Conservation (phyloP, 2,113 vertebrate species). For the Chaenocephalus aceratus region DNA sequence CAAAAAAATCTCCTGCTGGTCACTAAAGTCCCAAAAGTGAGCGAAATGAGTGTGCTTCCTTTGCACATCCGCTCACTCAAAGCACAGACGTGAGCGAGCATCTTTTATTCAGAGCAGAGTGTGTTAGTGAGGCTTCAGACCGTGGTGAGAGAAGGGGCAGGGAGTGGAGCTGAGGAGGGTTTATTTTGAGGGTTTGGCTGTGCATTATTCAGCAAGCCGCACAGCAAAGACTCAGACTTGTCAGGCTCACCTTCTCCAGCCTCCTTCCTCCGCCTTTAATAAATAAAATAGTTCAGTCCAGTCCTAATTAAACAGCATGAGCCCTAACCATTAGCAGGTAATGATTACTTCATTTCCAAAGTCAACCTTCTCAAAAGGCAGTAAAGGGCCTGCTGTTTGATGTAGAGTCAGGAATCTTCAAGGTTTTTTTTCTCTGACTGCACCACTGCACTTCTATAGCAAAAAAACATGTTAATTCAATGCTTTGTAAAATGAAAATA, state of each 20-base stretch:
- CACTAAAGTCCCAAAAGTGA: conserved; percentile 40
- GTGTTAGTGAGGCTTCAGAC: conserved; percentile 52
- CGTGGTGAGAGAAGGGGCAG: conserved; percentile 28
- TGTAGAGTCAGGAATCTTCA: background rate
- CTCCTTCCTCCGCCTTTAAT: conserved; percentile 45
- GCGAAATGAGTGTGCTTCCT: conserved; percentile 57
- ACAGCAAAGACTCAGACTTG: conserved; percentile 55
- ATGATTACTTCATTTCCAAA: conserved; percentile 56
- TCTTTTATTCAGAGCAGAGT: conserved; percentile 69
- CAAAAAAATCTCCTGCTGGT: conserved; percentile 26
- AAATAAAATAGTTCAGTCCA: conserved; percentile 51
- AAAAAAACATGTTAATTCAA: background rate
- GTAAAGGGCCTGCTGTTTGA: conserved; percentile 8
- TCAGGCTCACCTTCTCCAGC: conserved; percentile 53
- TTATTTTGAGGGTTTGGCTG: conserved; percentile 66
- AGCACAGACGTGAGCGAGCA: conserved; percentile 34
- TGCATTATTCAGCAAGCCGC: conserved; percentile 76
- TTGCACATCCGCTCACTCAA: conserved; percentile 41
- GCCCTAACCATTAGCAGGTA: conserved; percentile 59
- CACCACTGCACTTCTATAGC: conserved; percentile 5
- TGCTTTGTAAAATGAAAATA: conserved; percentile 1
- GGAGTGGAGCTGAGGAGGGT: conserved; percentile 19
- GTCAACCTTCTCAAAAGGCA: conserved; percentile 20
- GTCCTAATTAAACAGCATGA: conserved; percentile 63
- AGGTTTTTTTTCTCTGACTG: background rate